These are phyloP conservation scores for Probosciger aterrimus DNA, from an alignment of 2,113 vertebrate genomes.

Conservation along the genomic window DNA sequence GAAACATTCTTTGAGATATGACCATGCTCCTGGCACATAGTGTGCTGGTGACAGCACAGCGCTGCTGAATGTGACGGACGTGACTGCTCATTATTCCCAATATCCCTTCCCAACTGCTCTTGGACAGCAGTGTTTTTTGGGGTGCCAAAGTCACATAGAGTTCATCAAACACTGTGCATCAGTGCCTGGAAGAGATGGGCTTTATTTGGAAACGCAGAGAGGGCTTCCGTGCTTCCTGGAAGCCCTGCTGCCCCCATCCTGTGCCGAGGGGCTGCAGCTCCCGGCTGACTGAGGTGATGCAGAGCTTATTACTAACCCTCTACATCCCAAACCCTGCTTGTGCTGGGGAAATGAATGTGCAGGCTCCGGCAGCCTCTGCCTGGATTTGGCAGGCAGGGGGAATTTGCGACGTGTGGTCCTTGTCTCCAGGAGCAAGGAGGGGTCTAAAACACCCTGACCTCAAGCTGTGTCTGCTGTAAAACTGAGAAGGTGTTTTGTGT, in stretches of 20 bases:
- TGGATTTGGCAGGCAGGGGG: neutral
- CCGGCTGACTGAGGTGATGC: accelerated
- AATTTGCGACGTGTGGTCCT: neutral
- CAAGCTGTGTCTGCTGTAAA: neutral
- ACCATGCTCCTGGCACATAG: accelerated
- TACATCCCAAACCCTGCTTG: neutral
- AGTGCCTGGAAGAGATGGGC: neutral
- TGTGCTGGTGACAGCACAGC: neutral
- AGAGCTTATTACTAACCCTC: neutral
- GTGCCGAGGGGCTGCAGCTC: neutral
- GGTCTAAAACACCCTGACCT: neutral
- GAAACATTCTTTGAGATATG: neutral
- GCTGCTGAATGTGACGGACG: neutral
- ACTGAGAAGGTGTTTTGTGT: neutral
- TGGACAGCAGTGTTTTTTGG: accelerated
- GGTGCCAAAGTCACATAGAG: neutral
- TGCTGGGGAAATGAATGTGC: neutral
- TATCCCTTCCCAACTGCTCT: neutral
- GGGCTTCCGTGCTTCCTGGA: neutral
- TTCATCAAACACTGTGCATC: neutral
- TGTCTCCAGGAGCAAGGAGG: neutral
- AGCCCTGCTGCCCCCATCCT: accelerated
- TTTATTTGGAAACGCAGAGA: accelerated
- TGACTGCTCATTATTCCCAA: neutral
- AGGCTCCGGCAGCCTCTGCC: neutral